A percentile compares a stretch with the other conserved stretches of the same genome.
Conservation (phyloP, 2,797 vertebrate species). For the Brotogeris chrysoptera region DNA sequence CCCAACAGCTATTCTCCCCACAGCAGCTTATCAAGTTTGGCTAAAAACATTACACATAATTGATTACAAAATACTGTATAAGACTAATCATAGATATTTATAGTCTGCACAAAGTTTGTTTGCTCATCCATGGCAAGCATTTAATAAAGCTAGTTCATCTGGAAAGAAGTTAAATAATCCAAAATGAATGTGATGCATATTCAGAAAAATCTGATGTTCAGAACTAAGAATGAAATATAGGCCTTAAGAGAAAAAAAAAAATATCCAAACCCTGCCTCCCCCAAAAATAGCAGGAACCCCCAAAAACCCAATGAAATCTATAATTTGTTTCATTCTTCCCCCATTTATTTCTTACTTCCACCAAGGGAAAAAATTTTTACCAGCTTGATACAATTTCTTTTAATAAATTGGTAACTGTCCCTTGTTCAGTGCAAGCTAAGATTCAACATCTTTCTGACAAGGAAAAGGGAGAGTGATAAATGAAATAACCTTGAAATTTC, state of each 20-base stretch:
- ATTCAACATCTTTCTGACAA: background rate
- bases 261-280: too few relatives aligned
- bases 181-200: slow-evolving; percentile 72
- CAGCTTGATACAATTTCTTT: background rate
- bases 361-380: background rate
- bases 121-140: slow-evolving; percentile 76
- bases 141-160: slow-evolving; percentile 81
- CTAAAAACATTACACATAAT: slow-evolving; percentile 58
- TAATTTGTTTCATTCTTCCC: background rate
- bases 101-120: slow-evolving; percentile 73
- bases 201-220: slow-evolving; percentile 66
- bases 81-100: slow-evolving; percentile 76
- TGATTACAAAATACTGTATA: slow-evolving; percentile 62
- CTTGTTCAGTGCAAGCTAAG: background rate
- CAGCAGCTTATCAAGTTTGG: slow-evolving; percentile 17
- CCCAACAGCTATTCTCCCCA: background rate
- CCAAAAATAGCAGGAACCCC: background rate
- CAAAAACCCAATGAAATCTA: background rate
- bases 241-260: background rate
- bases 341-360: background rate
- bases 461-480: background rate
- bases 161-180: slow-evolving; percentile 79
- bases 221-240: slow-evolving; percentile 49
- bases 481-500: background rate
- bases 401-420: background rate